These are phyloP conservation scores for Scytalopus superciliaris DNA, from an alignment of 2,113 vertebrate genomes.

Conservation along the genomic window DNA sequence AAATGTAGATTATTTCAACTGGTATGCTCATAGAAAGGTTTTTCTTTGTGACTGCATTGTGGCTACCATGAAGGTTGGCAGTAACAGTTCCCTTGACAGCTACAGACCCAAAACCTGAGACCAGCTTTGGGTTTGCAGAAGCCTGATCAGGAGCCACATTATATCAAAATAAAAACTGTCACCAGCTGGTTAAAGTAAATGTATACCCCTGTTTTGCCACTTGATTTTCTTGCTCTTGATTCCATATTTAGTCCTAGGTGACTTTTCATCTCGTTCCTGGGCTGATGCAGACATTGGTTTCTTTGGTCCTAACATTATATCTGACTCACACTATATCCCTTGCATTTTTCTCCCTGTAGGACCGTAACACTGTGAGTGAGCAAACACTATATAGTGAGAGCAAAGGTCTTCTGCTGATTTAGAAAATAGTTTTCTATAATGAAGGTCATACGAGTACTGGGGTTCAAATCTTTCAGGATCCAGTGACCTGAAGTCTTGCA, in stretches of 20 bases:
- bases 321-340: background rate
- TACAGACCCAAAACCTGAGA: background rate
- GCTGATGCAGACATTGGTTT: background rate
- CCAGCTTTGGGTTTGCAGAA: background rate
- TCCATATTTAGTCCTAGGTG: background rate
- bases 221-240: background rate
- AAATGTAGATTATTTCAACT: background rate
- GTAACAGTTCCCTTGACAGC: background rate
- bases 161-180: background rate
- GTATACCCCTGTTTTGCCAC: background rate
- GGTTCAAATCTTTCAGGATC: background rate
- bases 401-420: background rate
- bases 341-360: background rate
- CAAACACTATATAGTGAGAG: background rate
- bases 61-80: background rate
- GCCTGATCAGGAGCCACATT: background rate
- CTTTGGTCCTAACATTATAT: background rate
- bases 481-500: background rate
- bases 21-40: background rate
- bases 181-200: background rate
- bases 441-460: background rate
- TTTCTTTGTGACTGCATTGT: background rate
- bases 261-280: background rate
- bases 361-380: background rate
- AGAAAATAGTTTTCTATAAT: background rate